Conservation (phyloP, 1,140 invertebrate genomes). For the Chrysomallon squamiferum region DNA sequence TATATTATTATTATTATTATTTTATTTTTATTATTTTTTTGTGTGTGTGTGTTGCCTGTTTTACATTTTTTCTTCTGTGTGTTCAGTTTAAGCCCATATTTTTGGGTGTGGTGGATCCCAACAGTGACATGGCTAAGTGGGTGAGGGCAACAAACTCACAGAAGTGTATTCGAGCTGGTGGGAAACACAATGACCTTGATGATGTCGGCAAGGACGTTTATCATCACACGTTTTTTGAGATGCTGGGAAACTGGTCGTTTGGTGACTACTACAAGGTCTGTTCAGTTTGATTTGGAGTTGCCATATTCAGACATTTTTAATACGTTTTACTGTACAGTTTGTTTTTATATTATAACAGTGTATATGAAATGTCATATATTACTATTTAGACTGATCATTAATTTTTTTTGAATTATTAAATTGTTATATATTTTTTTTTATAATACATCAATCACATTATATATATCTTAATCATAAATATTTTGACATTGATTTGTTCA, state of each 20-base stretch:
- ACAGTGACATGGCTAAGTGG: constrained; percentile 85
- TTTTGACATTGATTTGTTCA: too few relatives aligned
- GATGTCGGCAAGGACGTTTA: constrained; percentile 99
- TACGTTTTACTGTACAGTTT: too few relatives aligned
- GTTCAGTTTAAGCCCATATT: constrained; percentile 96
- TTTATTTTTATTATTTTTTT: too few relatives aligned
- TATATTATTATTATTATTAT: too few relatives aligned
- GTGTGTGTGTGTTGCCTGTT: too few relatives aligned
- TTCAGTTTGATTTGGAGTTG: too few relatives aligned
- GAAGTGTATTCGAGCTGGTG: constrained; percentile 98
- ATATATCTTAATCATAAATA: too few relatives aligned
- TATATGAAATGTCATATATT: too few relatives aligned
- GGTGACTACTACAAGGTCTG: constrained; percentile 97
- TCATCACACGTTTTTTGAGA: constrained; percentile 99
- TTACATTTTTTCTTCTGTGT: constrained; percentile 7
- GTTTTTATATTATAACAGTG: too few relatives aligned
- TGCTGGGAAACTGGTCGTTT: constrained; percentile 99
- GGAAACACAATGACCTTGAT: constrained; percentile 99
- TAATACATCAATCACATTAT: too few relatives aligned
- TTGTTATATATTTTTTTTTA: not conserved
- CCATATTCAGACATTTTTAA: too few relatives aligned
- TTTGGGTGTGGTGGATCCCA: constrained; percentile 93
- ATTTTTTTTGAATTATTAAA: not conserved
- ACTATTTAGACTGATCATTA: too few relatives aligned
- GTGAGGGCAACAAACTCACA: constrained; percentile 87